Conservation (phyloP, 2,797 vertebrate species). For the Emys orbicularis region DNA sequence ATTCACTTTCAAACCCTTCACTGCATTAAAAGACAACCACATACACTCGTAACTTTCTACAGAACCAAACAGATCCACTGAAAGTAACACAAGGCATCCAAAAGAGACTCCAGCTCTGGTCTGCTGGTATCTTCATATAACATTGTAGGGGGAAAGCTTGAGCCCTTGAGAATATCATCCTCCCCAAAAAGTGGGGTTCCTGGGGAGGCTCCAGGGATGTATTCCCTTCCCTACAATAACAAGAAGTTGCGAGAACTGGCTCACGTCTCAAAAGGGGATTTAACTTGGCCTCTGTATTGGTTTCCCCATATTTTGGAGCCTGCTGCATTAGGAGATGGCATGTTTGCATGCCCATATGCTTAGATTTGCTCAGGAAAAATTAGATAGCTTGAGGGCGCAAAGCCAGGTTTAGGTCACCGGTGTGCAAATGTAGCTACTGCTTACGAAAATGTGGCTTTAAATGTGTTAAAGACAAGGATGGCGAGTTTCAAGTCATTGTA, state of each 20-base stretch:
- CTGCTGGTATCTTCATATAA: neutral
- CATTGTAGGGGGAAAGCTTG: neutral
- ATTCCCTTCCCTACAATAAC: neutral
- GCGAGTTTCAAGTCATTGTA: neutral
- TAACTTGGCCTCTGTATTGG: neutral
- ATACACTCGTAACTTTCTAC: neutral
- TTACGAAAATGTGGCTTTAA: neutral
- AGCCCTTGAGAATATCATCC: neutral
- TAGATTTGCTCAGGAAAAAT: neutral
- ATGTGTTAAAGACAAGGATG: neutral
- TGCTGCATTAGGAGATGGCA: neutral
- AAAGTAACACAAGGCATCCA: neutral
- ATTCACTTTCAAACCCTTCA: neutral
- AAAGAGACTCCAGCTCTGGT: neutral
- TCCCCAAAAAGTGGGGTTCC: neutral
- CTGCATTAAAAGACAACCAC: neutral
- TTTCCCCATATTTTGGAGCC: neutral
- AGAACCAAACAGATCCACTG: no score
- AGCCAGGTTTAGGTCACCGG: accelerated
- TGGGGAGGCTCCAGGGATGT: neutral
- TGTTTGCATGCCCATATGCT: neutral
- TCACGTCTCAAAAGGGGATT: neutral
- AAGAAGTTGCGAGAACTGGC: neutral
- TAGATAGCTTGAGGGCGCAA: neutral
- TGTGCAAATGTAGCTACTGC: neutral